Evolutionary conservation across 1,140 invertebrate genomes (phyloP).

Genomic region (Ceratoteleas bidentatus): DNA sequence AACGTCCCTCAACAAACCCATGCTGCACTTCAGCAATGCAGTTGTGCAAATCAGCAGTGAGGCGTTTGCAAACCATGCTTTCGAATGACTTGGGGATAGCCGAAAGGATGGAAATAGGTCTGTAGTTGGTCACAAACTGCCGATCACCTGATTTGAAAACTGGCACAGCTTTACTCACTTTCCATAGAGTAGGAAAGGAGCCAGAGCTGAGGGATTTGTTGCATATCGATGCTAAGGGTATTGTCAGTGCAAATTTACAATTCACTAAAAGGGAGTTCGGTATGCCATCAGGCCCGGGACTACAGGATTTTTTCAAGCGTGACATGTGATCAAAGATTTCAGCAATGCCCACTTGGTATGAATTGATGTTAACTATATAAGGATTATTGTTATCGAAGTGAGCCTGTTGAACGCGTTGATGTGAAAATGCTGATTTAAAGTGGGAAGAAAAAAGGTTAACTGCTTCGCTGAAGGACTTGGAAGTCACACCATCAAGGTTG

Average conservation of each 20-base stretch:
- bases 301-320: neutral
- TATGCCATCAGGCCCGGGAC: conserved; percentile 1
- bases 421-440: neutral
- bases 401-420: neutral
- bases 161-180: too few species aligned
- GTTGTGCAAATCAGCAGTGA: too few species aligned
- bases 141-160: too few species aligned
- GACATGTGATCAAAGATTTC: neutral
- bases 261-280: neutral
- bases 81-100: too few species aligned
- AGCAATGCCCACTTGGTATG: neutral
- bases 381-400: neutral
- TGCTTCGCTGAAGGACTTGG: neutral
- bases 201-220: conserved; percentile 6
- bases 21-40: too few species aligned
- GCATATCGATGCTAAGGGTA: neutral
- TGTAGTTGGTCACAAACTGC: too few species aligned
- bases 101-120: too few species aligned
- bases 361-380: neutral
- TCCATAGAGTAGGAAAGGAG: too few species aligned
- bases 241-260: neutral
- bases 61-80: too few species aligned
- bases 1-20: too few species aligned
- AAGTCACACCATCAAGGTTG: neutral
- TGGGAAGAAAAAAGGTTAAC: neutral